These are phyloP conservation scores for Suricata suricatta DNA, from an alignment of 2,113 vertebrate species.

Conservation along the genomic window DNA sequence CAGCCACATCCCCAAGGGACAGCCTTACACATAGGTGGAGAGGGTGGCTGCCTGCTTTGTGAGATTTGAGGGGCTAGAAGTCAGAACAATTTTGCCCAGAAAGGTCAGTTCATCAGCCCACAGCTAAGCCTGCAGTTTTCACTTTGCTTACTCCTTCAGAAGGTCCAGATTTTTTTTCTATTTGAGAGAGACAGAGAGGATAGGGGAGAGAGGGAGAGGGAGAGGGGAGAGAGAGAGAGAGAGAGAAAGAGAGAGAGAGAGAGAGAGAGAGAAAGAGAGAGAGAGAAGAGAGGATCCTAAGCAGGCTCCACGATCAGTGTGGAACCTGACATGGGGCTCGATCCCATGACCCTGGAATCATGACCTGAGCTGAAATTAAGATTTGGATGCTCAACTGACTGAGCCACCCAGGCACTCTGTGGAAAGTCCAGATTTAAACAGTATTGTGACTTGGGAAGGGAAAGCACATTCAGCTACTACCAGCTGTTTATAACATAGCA, in stretches of 20 bases:
- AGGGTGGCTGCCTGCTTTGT: neutral
- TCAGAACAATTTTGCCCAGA: neutral
- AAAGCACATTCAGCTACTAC: neutral
- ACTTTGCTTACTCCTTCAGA: neutral
- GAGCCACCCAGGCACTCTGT: neutral
- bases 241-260: too few species aligned
- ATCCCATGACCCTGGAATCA: too few species aligned
- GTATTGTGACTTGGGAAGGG: neutral
- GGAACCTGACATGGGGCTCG: too few species aligned
- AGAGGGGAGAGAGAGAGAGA: too few species aligned
- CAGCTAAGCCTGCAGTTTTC: neutral
- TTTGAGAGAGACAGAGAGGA: too few species aligned
- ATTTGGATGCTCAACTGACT: too few species aligned
- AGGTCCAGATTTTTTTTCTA: neutral
- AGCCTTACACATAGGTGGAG: neutral
- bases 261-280: too few species aligned
- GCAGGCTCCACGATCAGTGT: too few species aligned
- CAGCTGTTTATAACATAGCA: slow-evolving; percentile 18
- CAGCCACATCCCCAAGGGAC: neutral
- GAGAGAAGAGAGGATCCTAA: too few species aligned
- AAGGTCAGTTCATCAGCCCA: slow-evolving; percentile 36
- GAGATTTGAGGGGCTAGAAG: slow-evolving; percentile 41
- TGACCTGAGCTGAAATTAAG: too few species aligned
- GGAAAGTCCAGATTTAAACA: neutral
- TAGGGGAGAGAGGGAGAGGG: too few species aligned